A percentile compares a stretch with the other conserved stretches of the same genome.
phyloP scores from a whole-genome alignment of 2,797 vertebrate genomes.

The Falco columbarius region DNA sequence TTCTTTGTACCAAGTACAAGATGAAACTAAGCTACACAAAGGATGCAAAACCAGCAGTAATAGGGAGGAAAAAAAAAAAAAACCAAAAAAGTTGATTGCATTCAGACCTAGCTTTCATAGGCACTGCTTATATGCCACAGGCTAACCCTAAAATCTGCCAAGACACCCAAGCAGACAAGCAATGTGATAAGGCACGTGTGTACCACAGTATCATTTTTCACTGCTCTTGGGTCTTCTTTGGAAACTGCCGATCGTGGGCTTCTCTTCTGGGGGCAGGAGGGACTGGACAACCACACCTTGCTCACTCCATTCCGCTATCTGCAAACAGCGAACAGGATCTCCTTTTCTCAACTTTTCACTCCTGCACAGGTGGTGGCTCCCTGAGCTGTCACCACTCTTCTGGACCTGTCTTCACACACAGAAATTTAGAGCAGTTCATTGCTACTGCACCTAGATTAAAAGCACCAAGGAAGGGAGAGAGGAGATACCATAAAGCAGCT shows the following conservation, averaged over 20 bases:
- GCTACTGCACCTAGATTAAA: neutral
- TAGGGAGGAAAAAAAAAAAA: fast-evolving
- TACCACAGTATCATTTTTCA: fast-evolving
- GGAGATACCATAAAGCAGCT: neutral
- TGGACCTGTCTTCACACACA: neutral
- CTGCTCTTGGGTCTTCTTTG: neutral
- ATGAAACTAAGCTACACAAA: neutral
- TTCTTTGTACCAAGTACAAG: neutral
- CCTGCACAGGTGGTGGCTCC: neutral
- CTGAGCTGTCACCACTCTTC: neutral
- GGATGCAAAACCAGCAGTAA: neutral
- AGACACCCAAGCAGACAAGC: neutral
- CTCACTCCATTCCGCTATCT: fast-evolving
- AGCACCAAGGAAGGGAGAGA: neutral
- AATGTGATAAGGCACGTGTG: fast-evolving
- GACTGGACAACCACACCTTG: neutral
- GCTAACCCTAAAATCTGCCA: neutral
- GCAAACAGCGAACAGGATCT: neutral
- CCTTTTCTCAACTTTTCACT: neutral
- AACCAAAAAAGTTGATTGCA: too few species aligned
- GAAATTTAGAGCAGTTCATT: neutral
- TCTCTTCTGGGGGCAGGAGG: neutral
- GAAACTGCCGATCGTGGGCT: neutral
- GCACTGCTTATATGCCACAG: fast-evolving
- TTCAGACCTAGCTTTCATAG: neutral